phyloP scores from a whole-genome alignment of 2,888 invertebrate genomes.

The Erynnis tages region DNA sequence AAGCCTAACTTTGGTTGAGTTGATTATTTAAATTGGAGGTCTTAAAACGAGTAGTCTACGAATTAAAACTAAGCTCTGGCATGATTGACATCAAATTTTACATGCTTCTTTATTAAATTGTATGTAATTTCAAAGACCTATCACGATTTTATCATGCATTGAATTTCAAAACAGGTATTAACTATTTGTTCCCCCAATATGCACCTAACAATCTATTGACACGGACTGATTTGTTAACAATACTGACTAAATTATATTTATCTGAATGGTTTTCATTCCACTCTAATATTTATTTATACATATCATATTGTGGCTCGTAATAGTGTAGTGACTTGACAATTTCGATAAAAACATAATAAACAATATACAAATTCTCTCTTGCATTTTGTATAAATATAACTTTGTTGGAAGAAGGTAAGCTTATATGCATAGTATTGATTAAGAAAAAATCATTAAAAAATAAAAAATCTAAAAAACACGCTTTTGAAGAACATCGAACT shows the following conservation, averaged over 20 bases:
- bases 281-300: slow-evolving; percentile 2
- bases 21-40: too few species aligned
- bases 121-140: background rate
- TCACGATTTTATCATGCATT: background rate
- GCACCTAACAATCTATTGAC: slow-evolving; percentile 1
- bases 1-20: too few species aligned
- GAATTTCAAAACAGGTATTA: background rate
- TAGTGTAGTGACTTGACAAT: background rate
- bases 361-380: background rate
- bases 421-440: too few species aligned
- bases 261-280: slow-evolving; percentile 1
- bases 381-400: background rate
- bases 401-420: too few species aligned
- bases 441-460: too few species aligned
- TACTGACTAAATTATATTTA: slow-evolving; percentile 9
- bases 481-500: too few species aligned
- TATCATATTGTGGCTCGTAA: background rate
- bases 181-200: background rate
- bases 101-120: background rate
- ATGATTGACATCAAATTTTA: background rate
- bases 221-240: slow-evolving; percentile 8
- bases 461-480: too few species aligned
- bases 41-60: too few species aligned
- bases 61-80: background rate
- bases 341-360: background rate